phyloP scores from a whole-genome alignment of 2,888 invertebrate species.

The Pristionchus entomophagus region DNA sequence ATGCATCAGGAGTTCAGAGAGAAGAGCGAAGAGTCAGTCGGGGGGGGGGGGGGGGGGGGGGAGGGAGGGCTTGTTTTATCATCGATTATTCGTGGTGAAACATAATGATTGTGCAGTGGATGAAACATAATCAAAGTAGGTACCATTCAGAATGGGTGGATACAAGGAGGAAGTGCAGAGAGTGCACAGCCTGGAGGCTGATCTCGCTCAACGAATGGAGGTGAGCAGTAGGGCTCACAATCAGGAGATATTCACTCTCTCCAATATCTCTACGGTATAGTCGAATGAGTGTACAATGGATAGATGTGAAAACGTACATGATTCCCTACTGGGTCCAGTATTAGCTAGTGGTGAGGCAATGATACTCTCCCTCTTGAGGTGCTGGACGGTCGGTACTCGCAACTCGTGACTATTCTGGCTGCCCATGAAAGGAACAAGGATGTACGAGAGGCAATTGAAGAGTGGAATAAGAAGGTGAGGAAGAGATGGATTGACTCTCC shows the following conservation, averaged over 20 bases:
- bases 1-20: background rate
- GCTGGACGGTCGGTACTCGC: background rate
- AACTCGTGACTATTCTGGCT: background rate
- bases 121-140: background rate
- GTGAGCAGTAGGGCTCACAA: background rate
- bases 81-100: background rate
- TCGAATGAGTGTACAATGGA: too few relatives aligned
- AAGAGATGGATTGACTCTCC: background rate
- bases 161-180: slow-evolving; percentile 1
- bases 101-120: too few relatives aligned
- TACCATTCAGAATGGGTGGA: background rate
- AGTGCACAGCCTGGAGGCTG: background rate
- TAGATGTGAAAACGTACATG: too few relatives aligned
- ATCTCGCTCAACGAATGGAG: background rate
- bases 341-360: too few relatives aligned
- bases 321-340: too few relatives aligned
- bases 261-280: too few relatives aligned
- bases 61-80: too few relatives aligned
- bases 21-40: background rate
- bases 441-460: background rate
- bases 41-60: background rate
- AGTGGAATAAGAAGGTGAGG: background rate
- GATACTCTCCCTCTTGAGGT: background rate
- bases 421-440: background rate
- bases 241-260: too few relatives aligned